Base-by-base conservation (phyloP, 2,113 vertebrate species). In the Microcebus griseorufus region DNA sequence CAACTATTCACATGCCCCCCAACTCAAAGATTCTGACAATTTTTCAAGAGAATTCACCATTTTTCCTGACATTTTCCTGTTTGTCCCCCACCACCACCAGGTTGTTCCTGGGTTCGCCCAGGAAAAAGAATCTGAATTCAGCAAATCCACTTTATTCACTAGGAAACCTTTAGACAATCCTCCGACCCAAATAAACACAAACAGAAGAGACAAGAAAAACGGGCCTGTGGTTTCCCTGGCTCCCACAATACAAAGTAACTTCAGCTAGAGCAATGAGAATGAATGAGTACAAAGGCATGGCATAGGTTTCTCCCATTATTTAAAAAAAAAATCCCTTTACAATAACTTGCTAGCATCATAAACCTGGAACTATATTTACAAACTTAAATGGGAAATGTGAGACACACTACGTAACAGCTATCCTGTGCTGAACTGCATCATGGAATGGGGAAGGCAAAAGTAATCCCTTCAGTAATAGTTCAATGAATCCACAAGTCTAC, bases 131-230 rank as follows among this genome's bases (percentile, higher is more conserved):
- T 72, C 69, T 95, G 73, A 97, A 94, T 42, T 88, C 60, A 87
- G 90, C 58, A 96, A 96, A 97, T 86, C 20, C 60, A 90, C 45
- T 86, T 95, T 84, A 92, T 92, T 97, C 45, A 95, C 25, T 34
- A 76, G 90, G 55, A 96, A 97, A 70, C 25, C 25, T 96, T 95
- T 79, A 80, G 64, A 94, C 81, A 97, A 94, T 95, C 94, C 62
- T 92, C 85, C 76, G 97, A 93, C 58, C 51, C 95, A 97, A 97
- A 97, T 88, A 97, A 96, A 97, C 92, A 88, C 65, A 93, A n/a
- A 93, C 32, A 96, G 78, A 83, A 95, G 22, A 96, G 45, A 94
- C 75, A 83, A 93, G 79, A 95, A 96, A 96, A 93, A 96, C 69
- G 67, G 67, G 69, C 7, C 62, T 42, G 64, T 2, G 6, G 58